Conservation (phyloP, 2,888 invertebrate genomes). For the Mechanitis messenoides region DNA sequence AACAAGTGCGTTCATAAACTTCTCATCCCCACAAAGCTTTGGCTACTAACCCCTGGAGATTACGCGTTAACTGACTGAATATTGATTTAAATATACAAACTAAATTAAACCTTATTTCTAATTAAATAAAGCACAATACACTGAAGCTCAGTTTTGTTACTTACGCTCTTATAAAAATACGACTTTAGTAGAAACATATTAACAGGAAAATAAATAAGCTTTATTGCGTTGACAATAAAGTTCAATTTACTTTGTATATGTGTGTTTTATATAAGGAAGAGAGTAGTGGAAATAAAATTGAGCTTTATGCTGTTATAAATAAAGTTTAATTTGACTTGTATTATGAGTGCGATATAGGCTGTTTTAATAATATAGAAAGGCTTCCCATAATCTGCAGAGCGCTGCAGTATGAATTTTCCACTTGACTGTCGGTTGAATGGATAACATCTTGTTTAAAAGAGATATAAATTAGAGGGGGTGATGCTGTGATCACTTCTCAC, state of each 20-base stretch:
- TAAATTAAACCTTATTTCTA: conserved; percentile 30
- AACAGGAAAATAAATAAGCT: conserved; percentile 28
- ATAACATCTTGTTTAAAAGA: conserved; percentile 62
- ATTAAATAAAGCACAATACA: conserved; percentile 30
- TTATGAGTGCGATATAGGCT: conserved; percentile 17
- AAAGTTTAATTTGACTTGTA: conserved; percentile 4
- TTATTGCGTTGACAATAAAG: conserved; percentile 7
- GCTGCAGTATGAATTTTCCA: conserved; percentile 65
- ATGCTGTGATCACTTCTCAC: conserved; percentile 51
- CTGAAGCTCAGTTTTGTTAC: conserved; percentile 6
- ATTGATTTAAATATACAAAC: conserved; percentile 40
- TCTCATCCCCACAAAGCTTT: conserved; percentile 67
- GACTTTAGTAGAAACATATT: conserved; percentile 37
- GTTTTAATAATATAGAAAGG: conserved; percentile 39
- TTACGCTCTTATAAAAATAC: conserved; percentile 36
- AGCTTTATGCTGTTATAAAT: conserved; percentile 17
- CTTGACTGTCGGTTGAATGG: conserved; percentile 61
- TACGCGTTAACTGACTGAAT: conserved; percentile 58
- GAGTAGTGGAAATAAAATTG: conserved; percentile 22
- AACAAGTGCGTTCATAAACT: conserved; percentile 72
- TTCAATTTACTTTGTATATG: not conserved
- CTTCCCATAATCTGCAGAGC: conserved; percentile 71
- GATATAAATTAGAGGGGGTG: conserved; percentile 43
- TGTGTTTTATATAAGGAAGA: conserved; percentile 15
- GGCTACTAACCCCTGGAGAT: conserved; percentile 58